phyloP scores from a whole-genome alignment of 2,113 vertebrate genomes.

The Tetrao urogallus region DNA sequence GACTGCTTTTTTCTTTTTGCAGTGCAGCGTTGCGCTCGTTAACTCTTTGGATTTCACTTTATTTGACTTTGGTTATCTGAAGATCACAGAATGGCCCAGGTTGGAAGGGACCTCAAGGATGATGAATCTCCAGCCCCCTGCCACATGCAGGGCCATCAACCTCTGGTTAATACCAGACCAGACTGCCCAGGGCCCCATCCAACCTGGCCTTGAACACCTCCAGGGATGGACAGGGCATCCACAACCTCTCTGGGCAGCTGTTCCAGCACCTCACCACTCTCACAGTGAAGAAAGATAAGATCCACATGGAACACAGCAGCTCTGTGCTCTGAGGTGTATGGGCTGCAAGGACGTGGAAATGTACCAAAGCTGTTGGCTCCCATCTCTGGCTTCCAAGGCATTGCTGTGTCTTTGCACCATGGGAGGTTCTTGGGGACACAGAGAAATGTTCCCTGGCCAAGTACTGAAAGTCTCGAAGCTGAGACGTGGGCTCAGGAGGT shows the following conservation, averaged over 20 bases:
- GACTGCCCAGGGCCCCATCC: too few species aligned
- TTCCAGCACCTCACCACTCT: too few species aligned
- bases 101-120: too few species aligned
- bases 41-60: slow-evolving; percentile 10
- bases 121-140: too few species aligned
- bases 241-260: too few species aligned
- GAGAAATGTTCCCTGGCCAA: not conserved
- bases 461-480: too few species aligned
- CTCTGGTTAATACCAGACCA: too few species aligned
- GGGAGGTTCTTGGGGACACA: not conserved
- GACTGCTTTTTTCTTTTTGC: not conserved
- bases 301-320: not conserved
- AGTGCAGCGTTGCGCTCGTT: slow-evolving; percentile 5
- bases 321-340: not conserved
- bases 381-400: not conserved
- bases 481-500: not conserved
- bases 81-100: not conserved
- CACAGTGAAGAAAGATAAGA: not conserved
- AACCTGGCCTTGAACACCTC: too few species aligned
- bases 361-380: not conserved
- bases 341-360: not conserved
- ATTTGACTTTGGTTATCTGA: not conserved
- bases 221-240: too few species aligned
- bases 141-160: too few species aligned
- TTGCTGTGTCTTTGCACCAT: not conserved